Evolutionary conservation across 1,140 invertebrate species (phyloP).

Genomic region (Telenomus remus): DNA sequence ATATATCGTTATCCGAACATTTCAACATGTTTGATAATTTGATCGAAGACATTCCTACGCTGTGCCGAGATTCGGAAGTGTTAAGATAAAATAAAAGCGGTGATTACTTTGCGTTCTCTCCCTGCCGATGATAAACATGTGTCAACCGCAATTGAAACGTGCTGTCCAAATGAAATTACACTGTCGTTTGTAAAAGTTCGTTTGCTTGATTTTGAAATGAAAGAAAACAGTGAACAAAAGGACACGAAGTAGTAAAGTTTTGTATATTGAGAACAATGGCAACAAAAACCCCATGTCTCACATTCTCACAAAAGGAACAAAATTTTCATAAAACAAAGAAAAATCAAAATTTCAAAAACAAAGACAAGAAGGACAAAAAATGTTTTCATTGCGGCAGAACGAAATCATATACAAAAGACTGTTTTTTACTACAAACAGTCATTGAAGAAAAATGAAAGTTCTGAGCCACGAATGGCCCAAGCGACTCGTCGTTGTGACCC

Average conservation of each 20-base stretch:
- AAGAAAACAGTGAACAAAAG: neutral
- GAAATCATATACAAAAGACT: neutral
- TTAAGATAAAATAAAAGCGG: too few relatives aligned
- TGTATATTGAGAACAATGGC: slow-evolving; percentile 6
- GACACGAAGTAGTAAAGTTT: slow-evolving; percentile 7
- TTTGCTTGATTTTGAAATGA: slow-evolving; percentile 3
- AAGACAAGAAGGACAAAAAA: neutral
- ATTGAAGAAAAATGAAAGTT: neutral
- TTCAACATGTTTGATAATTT: slow-evolving; percentile 2
- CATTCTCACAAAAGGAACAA: neutral
- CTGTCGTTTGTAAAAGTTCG: slow-evolving; percentile 6
- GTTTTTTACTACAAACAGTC: neutral
- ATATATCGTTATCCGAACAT: slow-evolving; percentile 4
- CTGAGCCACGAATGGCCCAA: neutral
- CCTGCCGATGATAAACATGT: neutral
- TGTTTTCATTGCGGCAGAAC: neutral
- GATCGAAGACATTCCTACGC: neutral
- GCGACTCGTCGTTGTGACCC: neutral
- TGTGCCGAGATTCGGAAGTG: slow-evolving; percentile 10
- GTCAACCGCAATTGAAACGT: slow-evolving; percentile 1
- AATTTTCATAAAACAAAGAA: neutral
- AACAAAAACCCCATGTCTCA: neutral
- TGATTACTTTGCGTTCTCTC: neutral
- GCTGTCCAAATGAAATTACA: slow-evolving; percentile 4
- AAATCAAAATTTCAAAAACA: slow-evolving; percentile 2